Conservation (phyloP, 2,888 invertebrate species). For the Allacma fusca region DNA sequence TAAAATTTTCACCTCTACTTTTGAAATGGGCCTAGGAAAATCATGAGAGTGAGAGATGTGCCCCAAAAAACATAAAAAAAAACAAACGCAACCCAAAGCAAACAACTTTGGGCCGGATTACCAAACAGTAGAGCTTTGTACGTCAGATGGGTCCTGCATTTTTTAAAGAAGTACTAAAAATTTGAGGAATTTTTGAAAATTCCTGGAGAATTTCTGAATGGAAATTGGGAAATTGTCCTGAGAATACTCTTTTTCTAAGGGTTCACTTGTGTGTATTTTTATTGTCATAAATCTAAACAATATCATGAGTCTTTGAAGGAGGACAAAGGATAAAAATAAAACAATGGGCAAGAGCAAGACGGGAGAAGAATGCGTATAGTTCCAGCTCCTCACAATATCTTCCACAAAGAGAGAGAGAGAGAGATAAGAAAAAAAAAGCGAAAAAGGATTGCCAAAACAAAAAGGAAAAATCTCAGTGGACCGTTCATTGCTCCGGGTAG, state of each 20-base stretch:
- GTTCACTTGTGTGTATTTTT: neutral
- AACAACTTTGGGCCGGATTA: too few relatives aligned
- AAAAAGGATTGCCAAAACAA: slow-evolving; percentile 29
- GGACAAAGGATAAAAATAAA: slow-evolving; percentile 7
- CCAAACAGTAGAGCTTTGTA: too few relatives aligned
- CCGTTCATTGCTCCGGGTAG: slow-evolving; percentile 33
- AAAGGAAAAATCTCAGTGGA: slow-evolving; percentile 22
- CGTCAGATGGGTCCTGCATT: too few relatives aligned
- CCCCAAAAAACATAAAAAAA: too few relatives aligned
- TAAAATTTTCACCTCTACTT: neutral
- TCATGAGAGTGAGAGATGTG: neutral
- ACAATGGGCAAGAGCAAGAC: neutral
- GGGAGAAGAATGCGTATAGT: neutral
- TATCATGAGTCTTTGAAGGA: neutral
- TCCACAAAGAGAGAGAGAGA: neutral
- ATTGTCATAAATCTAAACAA: slow-evolving; percentile 3
- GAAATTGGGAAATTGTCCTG: neutral
- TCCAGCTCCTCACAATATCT: neutral
- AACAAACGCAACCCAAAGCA: too few relatives aligned
- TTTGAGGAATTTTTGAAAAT: neutral
- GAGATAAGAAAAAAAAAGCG: neutral
- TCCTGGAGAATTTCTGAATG: neutral
- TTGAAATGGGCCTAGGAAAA: neutral
- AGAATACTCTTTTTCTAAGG: neutral
- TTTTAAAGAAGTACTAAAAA: neutral